Conservation (phyloP, 2,888 invertebrate genomes). For the Imbricaverruca yamaguchii region DNA sequence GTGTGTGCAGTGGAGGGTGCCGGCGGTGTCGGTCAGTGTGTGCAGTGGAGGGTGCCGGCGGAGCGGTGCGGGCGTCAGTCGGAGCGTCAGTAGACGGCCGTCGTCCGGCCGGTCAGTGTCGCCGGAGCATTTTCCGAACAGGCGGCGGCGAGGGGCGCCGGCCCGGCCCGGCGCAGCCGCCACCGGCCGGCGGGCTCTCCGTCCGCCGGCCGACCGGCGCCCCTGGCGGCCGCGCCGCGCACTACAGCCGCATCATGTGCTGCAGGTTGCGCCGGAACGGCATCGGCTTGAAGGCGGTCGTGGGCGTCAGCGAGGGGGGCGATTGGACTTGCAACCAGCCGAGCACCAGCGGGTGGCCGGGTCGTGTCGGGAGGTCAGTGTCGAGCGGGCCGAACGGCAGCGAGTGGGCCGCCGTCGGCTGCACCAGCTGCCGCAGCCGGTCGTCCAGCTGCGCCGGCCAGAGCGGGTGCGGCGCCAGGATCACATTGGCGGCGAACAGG, state of each 20-base stretch:
- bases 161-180: too few relatives aligned
- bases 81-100: not conserved
- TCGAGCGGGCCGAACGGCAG: not conserved
- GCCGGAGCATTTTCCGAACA: not conserved
- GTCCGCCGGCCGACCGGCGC: not conserved
- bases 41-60: not conserved
- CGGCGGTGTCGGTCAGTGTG: not conserved
- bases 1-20: not conserved
- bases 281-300: conserved; percentile 3
- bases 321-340: conserved; percentile 22
- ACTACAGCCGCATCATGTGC: conserved; percentile 12
- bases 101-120: not conserved
- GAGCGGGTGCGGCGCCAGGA: conserved; percentile 10
- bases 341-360: not conserved
- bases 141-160: too few relatives aligned
- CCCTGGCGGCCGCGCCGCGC: not conserved
- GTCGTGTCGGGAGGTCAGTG: not conserved
- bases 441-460: not conserved
- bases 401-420: not conserved
- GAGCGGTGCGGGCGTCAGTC: not conserved
- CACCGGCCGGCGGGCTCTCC: too few relatives aligned
- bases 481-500: not conserved
- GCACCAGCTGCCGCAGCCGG: not conserved
- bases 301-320: not conserved
- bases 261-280: conserved; percentile 22